A percentile compares a stretch with the other conserved stretches of the same genome.
phyloP scores from a whole-genome alignment of 2,113 vertebrate genomes.

The Coptodon rendalli region DNA sequence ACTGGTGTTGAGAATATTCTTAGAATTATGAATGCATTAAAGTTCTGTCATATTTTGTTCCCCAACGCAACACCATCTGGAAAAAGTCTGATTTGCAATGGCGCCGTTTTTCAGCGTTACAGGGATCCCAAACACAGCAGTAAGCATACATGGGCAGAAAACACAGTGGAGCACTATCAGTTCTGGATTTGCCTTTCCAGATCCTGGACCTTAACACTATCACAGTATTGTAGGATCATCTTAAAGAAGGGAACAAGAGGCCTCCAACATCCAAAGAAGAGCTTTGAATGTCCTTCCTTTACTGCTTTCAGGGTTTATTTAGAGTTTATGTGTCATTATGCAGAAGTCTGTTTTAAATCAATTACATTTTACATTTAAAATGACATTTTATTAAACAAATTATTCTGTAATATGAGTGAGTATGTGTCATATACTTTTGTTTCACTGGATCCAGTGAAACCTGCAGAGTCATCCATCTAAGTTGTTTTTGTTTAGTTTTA shows the following conservation, averaged over 20 bases:
- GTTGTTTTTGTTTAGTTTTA: not conserved
- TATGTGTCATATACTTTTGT: not conserved
- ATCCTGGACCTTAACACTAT: not conserved
- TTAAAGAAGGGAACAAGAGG: accelerated
- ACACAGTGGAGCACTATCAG: not conserved
- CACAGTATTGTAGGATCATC: not conserved
- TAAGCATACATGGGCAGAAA: not conserved
- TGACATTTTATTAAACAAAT: not conserved
- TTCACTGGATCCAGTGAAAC: not conserved
- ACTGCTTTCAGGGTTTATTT: not conserved
- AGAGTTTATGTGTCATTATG: not conserved
- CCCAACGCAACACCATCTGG: accelerated
- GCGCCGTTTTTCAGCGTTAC: accelerated
- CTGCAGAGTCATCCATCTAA: not conserved
- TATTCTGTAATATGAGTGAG: not conserved
- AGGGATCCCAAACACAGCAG: not conserved
- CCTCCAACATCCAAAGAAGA: not conserved
- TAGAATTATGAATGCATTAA: not conserved
- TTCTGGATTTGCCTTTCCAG: not conserved
- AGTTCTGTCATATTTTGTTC: not conserved
- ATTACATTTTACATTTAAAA: not conserved
- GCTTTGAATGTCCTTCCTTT: not conserved
- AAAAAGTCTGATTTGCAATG: not conserved
- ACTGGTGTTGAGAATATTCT: not conserved
- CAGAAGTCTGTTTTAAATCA: not conserved